Base-by-base conservation (phyloP, 92 coral and sea anemone species). In the Zoanthus gigantus region DNA sequence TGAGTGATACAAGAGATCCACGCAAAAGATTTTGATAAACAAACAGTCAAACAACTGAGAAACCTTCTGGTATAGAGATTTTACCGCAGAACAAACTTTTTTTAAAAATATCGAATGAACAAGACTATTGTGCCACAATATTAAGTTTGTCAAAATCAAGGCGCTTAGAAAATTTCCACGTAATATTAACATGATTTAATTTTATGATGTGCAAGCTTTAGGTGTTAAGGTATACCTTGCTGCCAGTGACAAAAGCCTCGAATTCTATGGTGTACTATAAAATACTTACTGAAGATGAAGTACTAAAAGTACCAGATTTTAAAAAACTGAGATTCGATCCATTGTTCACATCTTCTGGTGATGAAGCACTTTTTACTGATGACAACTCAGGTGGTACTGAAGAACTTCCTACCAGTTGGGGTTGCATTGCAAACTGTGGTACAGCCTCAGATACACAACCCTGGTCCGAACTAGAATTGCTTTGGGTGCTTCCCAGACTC, bases 391-490 rank as follows among this genome's bases (percentile, higher is more conserved):
- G 28, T 9, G 85, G 85, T 11, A 66, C 61, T n/a, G 75, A 81
- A 46, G 34, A 1, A 11, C 85, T 80, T 53, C 74, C 0, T n/a
- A 81, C 75, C 57, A 65, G 46, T 57, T 81, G 75, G 46, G 75
- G 85, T 29, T 44, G 65, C 16, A n/a, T n/a, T 14, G 72, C 75
- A 46, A 57, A 23, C 11, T 65, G 85, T 3, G 13, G 9, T 4
- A 14, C 44, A 23, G 58, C 46, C 63, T 81, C 85, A 18, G 75
- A 81, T 5, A 81, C 52, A 72, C 32, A 50, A 80, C 94, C 88
- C 85, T 89, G 89, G 77, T 93, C 96, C 8, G 98, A 95, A 82
- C 96, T 93, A 15, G 92, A 74, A 29, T 23, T 50, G 32, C 73
- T 68, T 2, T 77, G 74, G 0, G 85, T 84, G 65, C 94, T 92